A percentile compares a stretch with the other conserved stretches of the same genome.
Evolutionary conservation across 1,140 invertebrate species (phyloP).

Genomic region (Ostrea denselamellosa): DNA sequence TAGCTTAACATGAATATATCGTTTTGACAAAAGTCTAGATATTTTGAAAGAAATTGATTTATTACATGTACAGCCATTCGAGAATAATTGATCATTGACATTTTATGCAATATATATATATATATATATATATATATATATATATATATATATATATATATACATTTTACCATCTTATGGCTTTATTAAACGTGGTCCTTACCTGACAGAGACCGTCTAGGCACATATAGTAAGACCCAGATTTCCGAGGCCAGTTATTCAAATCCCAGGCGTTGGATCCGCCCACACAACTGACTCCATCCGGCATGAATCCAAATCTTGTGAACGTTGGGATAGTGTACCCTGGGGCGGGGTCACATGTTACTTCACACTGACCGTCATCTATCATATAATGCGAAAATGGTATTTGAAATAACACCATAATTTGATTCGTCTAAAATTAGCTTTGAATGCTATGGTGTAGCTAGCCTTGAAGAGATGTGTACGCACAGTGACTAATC

Average conservation of each 20-base stretch:
- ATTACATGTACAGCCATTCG: not conserved
- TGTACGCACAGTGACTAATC: no score
- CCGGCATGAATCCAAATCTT: constrained; percentile 10
- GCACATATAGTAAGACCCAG: not conserved
- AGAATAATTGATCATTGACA: not conserved
- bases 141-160: not conserved
- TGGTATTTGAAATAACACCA: no score
- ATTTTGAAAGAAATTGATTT: not conserved
- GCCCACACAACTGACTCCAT: not conserved
- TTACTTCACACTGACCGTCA: constrained; percentile 9
- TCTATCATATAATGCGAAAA: not conserved
- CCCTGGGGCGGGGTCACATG: not conserved
- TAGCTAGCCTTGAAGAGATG: no score
- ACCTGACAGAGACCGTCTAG: not conserved
- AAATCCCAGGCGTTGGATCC: not conserved
- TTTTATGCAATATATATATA: not conserved
- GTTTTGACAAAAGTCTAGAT: not conserved
- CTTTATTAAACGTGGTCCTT: not conserved
- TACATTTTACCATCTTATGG: not conserved
- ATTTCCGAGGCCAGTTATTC: not conserved
- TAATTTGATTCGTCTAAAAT: no score
- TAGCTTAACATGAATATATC: not conserved
- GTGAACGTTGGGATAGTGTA: not conserved
- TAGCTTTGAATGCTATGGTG: no score
- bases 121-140: not conserved